phyloP scores from a whole-genome alignment of 2,888 invertebrate genomes.

The Galerucella calmariensis region DNA sequence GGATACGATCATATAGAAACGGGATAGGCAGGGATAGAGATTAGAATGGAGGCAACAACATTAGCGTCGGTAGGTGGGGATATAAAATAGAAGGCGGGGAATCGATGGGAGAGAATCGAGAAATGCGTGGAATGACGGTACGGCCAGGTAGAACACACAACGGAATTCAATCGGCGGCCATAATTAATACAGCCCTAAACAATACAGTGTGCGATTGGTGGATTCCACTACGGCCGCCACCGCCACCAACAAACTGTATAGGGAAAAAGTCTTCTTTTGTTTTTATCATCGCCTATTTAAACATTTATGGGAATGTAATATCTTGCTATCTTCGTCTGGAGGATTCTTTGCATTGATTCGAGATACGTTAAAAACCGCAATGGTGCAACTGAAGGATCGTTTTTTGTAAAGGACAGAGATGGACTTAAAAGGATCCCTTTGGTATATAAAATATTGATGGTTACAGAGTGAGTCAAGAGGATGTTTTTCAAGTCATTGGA shows the following conservation, averaged over 20 bases:
- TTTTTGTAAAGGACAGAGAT: slow-evolving; percentile 6
- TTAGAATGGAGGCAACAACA: slow-evolving; percentile 36
- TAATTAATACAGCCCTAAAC: slow-evolving; percentile 63
- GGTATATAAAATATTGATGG: background rate
- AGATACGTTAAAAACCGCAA: slow-evolving; percentile 16
- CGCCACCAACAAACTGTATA: slow-evolving; percentile 20
- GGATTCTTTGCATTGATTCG: slow-evolving; percentile 41
- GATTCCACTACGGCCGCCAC: slow-evolving; percentile 38
- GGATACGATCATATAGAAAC: background rate
- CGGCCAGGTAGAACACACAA: slow-evolving; percentile 60
- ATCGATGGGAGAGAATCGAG: slow-evolving; percentile 50
- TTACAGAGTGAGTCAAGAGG: background rate
- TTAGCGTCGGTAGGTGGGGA: slow-evolving; percentile 26
- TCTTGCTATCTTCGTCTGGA: slow-evolving; percentile 32
- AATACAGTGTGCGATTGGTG: slow-evolving; percentile 54
- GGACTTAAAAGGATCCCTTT: background rate
- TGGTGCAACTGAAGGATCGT: slow-evolving; percentile 8
- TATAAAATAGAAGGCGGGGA: slow-evolving; percentile 31
- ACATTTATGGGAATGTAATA: slow-evolving; percentile 49
- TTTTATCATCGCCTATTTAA: slow-evolving; percentile 47
- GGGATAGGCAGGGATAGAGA: background rate
- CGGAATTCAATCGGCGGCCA: slow-evolving; percentile 63
- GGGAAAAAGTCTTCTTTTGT: slow-evolving; percentile 47
- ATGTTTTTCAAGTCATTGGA: too few species aligned
- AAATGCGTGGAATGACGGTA: slow-evolving; percentile 59